Base-by-base conservation (phyloP, 2,888 invertebrate species). In the Hololepta plana region DNA sequence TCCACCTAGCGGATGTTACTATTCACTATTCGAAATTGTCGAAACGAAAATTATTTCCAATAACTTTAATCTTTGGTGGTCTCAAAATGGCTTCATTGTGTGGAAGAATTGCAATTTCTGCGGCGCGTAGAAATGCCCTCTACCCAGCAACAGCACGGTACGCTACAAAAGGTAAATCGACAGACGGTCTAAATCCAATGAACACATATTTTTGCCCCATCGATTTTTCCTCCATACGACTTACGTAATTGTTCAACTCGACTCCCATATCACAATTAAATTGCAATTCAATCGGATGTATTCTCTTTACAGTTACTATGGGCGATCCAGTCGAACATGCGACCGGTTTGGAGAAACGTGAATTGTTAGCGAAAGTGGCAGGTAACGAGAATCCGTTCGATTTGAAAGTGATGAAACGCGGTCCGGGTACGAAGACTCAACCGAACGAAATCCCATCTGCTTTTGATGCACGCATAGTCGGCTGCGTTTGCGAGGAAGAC, bases 401-500 rank as follows among this genome's bases (percentile, higher is more conserved):
- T 55, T 68, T 87, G 68, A 77, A 77, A 57, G 72, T 80, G 2
- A 53, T 76, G 40, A 81, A 82, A 57, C 72, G 85, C 38, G 72
- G 75, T 1, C 65, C 69, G 3, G 56, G 91, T 40, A 84, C 91
- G 32, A 76, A 79, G 47, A 80, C 74, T 15, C 60, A 65, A 38
- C 95, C 95, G 30, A 93, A 82, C 38, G 57, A 84, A 38, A 79
- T 96, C 43, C 88, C 90, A 32, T 91, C 93, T 27, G 77, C 81
- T 44, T 84, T 79, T 41, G 80, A 84, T 28, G 76, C 81, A 30
- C 75, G 95, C 44, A 67, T 95, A 39, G 72, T 96, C 38, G 95
- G 95, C 33, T 96, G 96, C 57, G 70, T 93, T 55, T 96, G 95
- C 54, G 88, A 95, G 57, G 90, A 91, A 55, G 95, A 95, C 49